These are phyloP conservation scores for Entomobrya proxima DNA, from an alignment of 2,888 invertebrate species.

Conservation along the genomic window DNA sequence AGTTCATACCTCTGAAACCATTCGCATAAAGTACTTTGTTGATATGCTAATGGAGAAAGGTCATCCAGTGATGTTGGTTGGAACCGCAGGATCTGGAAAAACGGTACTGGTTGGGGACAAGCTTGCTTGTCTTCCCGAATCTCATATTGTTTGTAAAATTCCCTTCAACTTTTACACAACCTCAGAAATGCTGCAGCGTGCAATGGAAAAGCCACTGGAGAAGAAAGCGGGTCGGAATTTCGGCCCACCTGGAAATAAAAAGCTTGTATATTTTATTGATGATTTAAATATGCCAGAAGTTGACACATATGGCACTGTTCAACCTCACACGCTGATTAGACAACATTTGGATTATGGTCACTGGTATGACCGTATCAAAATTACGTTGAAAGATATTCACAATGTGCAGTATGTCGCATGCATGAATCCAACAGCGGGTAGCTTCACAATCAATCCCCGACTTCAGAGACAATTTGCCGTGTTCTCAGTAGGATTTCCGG, in stretches of 20 bases:
- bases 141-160: slow-evolving; percentile 91
- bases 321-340: slow-evolving; percentile 95
- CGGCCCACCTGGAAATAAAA: slow-evolving; percentile 96
- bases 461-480: slow-evolving; percentile 93
- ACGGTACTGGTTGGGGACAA: slow-evolving; percentile 94
- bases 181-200: slow-evolving; percentile 95
- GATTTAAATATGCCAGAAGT: slow-evolving; percentile 98
- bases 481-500: slow-evolving; percentile 92
- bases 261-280: slow-evolving; percentile 95
- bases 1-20: slow-evolving; percentile 95
- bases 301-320: slow-evolving; percentile 95
- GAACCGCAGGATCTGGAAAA: slow-evolving; percentile 93
- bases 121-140: slow-evolving; percentile 85
- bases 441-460: slow-evolving; percentile 96
- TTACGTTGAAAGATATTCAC: slow-evolving; percentile 94
- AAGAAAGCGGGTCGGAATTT: slow-evolving; percentile 97
- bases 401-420: slow-evolving; percentile 98
- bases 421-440: slow-evolving; percentile 99
- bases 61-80: slow-evolving; percentile 96
- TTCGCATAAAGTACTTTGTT: slow-evolving; percentile 90
- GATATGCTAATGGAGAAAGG: slow-evolving; percentile 91
- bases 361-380: slow-evolving; percentile 95
- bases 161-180: slow-evolving; percentile 98
- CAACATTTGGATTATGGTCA: slow-evolving; percentile 97
- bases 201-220: slow-evolving; percentile 94